phyloP scores from a whole-genome alignment of 1,140 invertebrate genomes.

The Drosophila sechellia region DNA sequence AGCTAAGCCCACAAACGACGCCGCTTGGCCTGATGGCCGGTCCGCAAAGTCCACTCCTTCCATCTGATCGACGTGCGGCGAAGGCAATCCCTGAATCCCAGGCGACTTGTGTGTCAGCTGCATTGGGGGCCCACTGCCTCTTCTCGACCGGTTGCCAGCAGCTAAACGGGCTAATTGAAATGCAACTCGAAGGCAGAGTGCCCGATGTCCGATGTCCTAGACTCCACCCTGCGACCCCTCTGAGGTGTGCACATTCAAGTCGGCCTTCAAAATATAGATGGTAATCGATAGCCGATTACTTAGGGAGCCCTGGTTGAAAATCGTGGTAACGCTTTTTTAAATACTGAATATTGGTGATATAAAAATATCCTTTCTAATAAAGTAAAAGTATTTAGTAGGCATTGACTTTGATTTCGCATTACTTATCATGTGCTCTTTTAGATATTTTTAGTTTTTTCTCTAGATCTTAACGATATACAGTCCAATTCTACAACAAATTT shows the following conservation, averaged over 20 bases:
- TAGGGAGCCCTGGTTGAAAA: background rate
- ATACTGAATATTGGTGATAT: background rate
- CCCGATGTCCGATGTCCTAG: background rate
- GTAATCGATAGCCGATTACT: background rate
- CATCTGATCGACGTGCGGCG: conserved; percentile 16
- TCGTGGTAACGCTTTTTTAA: background rate
- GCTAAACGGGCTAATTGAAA: conserved; percentile 49
- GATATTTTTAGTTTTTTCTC: background rate
- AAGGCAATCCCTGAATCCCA: conserved; percentile 17
- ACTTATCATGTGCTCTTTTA: background rate
- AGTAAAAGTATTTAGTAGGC: background rate
- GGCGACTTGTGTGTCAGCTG: conserved; percentile 12
- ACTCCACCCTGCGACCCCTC: background rate
- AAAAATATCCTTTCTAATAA: background rate
- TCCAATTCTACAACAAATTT: no score
- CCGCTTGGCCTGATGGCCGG: background rate
- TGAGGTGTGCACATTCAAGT: conserved; percentile 21
- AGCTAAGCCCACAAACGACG: conserved; percentile 1
- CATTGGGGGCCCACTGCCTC: background rate
- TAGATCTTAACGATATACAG: background rate
- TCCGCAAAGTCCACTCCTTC: conserved; percentile 1
- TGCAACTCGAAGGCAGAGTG: conserved; percentile 26
- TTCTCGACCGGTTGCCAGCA: conserved; percentile 7
- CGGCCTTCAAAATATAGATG: background rate
- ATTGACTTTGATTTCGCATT: background rate